Percentiles rank a stretch among this genome's conserved stretches.
Evolutionary conservation across 2,113 vertebrate species (phyloP).

Genomic region (Erinaceus europaeus): DNA sequence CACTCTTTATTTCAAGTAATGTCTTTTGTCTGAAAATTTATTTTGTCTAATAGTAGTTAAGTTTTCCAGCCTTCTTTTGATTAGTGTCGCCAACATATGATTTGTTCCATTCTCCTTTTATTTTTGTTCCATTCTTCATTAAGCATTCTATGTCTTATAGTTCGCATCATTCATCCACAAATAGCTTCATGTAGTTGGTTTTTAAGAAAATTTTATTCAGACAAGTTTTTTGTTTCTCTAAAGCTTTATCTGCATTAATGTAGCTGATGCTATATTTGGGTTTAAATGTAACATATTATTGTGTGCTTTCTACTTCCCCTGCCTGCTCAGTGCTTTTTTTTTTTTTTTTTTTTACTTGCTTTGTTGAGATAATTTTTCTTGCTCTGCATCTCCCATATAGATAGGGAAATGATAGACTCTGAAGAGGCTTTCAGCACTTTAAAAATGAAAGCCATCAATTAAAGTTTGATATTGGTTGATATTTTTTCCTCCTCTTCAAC

Average conservation of each 20-base stretch:
- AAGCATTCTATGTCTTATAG: too few species aligned
- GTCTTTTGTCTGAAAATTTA: too few species aligned
- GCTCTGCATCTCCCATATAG: not conserved
- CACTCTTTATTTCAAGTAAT: not conserved
- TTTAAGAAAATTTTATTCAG: constrained; percentile 12
- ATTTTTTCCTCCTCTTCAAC: not conserved
- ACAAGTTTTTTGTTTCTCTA: not conserved
- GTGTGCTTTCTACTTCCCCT: not conserved
- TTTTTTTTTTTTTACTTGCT: constrained; percentile 7
- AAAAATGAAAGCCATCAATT: not conserved
- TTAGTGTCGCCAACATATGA: not conserved
- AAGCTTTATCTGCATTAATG: not conserved
- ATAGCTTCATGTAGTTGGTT: not conserved
- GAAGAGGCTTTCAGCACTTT: constrained; percentile 1
- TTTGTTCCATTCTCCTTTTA: constrained; percentile 32
- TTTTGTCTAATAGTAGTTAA: not conserved
- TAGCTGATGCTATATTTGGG: not conserved
- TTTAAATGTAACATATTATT: not conserved
- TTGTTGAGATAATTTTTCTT: not conserved
- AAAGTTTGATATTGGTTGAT: not conserved
- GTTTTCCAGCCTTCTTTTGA: not conserved
- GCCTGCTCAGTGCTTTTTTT: not conserved
- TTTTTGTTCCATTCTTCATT: too few species aligned
- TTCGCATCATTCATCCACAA: too few species aligned
- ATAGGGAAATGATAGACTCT: too few species aligned